Evolutionary conservation across 2,888 invertebrate species (phyloP).

Genomic region (Octonoba sinensis): DNA sequence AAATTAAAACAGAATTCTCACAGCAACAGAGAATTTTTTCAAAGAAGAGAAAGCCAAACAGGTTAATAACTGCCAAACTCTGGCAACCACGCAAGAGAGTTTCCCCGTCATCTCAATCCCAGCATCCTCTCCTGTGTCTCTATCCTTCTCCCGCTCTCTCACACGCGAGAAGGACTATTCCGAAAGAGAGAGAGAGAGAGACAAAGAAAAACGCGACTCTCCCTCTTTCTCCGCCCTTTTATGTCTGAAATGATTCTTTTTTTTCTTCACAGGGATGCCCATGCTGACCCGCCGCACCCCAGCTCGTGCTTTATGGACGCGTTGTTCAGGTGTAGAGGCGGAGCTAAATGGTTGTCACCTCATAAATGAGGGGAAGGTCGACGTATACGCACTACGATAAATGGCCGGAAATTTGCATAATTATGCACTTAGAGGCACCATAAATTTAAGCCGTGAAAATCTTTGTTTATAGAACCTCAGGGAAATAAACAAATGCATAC

Average conservation of each 20-base stretch:
- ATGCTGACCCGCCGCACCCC: not conserved
- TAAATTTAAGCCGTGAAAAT: too few species aligned
- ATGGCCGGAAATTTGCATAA: too few species aligned
- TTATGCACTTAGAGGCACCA: too few species aligned
- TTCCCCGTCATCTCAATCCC: constrained; percentile 55
- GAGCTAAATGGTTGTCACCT: too few species aligned
- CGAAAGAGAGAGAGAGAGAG: not conserved
- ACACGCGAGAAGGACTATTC: not conserved
- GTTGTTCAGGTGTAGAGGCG: too few species aligned
- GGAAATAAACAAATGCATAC: too few species aligned
- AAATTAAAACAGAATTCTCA: too few species aligned
- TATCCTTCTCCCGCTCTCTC: not conserved
- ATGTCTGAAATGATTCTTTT: constrained; percentile 1
- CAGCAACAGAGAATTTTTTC: too few species aligned
- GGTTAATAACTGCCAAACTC: constrained; percentile 4
- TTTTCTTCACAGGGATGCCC: constrained; percentile 5
- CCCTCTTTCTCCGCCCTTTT: not conserved
- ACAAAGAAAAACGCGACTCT: not conserved
- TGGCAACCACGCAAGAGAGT: constrained; percentile 4
- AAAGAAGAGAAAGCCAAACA: too few species aligned
- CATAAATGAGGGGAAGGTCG: too few species aligned
- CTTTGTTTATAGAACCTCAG: too few species aligned
- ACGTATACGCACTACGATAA: too few species aligned
- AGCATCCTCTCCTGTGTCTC: constrained; percentile 38
- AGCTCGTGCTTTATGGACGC: not conserved